Base-by-base conservation (phyloP, 2,888 invertebrate species). In the Sicus ferrugineus region DNA sequence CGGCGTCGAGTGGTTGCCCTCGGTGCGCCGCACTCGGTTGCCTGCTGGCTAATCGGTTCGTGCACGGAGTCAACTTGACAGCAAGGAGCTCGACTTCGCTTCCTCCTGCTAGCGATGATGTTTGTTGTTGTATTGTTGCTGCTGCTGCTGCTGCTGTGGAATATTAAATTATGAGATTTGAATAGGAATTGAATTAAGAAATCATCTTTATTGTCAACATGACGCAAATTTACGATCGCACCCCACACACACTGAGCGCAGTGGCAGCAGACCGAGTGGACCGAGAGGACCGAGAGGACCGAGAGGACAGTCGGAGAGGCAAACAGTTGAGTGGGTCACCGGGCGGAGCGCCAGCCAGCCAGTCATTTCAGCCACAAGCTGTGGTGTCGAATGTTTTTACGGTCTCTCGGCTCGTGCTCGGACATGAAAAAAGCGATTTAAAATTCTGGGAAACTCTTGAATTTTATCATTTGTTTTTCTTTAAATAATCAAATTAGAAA, bases 141-240 rank as follows among this genome's bases (percentile, higher is more conserved):
- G 54, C 26, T 54, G 30, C 23, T 54, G 46, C 31, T 23, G 34
- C 14, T 14, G 42, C 46, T 42, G 62, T 66, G 64, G 73, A 54
- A 75, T 74, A 76, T 81, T 81, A 78, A 78, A 82, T 83, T 82
- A 80, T 83, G 80, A 80, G 81, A 81, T 83, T 83, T 82, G 82
- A 83, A 83, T 83, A 82, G 81, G 80, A 83, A 83, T 81, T 78
- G 81, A 82, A 81, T 81, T 81, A 81, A 77, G 76, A 80, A 77
- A 79, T 80, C 80, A 78, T 77, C 77, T 66, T 72, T 72, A 76
- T 68, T 62, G 59, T 54, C 65, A 71, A 72, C 70, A 66, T 65
- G 58, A 26, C 48, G 73, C 68, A 21, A 52, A 23, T 26, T 54
- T 23, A 19, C 4, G 28, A 23, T 3, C 3, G n/a, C 42, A 42